phyloP scores from a whole-genome alignment of 2,888 invertebrate species.

The Atrina japonica region DNA sequence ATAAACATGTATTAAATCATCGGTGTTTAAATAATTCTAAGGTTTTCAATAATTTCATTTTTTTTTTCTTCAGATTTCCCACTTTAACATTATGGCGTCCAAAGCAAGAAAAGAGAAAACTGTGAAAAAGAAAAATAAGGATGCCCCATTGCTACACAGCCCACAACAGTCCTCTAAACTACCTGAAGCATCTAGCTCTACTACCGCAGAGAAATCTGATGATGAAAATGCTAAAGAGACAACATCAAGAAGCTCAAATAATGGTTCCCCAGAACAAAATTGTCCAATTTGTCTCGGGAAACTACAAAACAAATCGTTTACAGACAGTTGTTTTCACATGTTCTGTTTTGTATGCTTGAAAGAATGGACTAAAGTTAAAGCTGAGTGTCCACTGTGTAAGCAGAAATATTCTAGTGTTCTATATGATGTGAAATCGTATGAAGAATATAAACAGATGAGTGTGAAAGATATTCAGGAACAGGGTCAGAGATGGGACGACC shows the following conservation, averaged over 20 bases:
- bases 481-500: conserved; percentile 44
- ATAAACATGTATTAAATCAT: too few relatives aligned
- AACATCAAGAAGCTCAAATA: conserved; percentile 29
- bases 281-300: conserved; percentile 96
- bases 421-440: conserved; percentile 93
- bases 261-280: conserved; percentile 82
- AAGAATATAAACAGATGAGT: conserved; percentile 92
- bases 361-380: conserved; percentile 97
- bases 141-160: neutral
- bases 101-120: neutral
- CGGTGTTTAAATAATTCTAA: too few relatives aligned
- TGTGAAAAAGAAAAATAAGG: neutral
- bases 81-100: neutral
- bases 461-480: conserved; percentile 42
- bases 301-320: conserved; percentile 93
- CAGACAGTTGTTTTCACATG: conserved; percentile 95
- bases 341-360: conserved; percentile 96
- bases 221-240: conserved; percentile 21
- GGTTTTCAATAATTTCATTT: too few relatives aligned
- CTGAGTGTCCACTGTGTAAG: conserved; percentile 91
- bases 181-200: neutral
- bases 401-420: conserved; percentile 94
- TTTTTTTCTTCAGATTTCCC: too few relatives aligned
- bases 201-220: conserved; percentile 10
- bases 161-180: neutral